Evolutionary conservation across 1,140 invertebrate genomes (phyloP).

Genomic region (Anastatus disparis): DNA sequence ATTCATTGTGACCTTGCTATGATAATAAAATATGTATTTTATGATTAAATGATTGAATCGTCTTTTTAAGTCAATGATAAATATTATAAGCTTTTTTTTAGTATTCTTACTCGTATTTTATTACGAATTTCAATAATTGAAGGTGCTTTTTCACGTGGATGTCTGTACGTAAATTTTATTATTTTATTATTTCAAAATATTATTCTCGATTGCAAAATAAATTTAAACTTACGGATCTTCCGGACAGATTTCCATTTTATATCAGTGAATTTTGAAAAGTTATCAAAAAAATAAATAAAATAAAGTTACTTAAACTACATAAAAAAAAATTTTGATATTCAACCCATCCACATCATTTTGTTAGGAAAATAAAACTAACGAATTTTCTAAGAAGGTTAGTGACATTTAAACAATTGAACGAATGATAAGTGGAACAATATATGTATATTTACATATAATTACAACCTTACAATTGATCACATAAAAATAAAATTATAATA

Average conservation of each 20-base stretch:
- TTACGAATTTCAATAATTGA: conserved; percentile 54
- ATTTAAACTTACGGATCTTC: conserved; percentile 47
- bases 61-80: too few species aligned
- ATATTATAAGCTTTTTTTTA: too few species aligned
- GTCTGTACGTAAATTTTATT: too few species aligned
- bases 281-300: neutral
- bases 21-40: conserved; percentile 34
- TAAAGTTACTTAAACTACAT: neutral
- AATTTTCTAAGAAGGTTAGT: conserved; percentile 25
- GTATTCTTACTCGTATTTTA: conserved; percentile 54
- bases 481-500: too few species aligned
- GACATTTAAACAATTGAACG: conserved; percentile 12
- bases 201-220: neutral
- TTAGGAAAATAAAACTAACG: neutral
- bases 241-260: conserved; percentile 57
- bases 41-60: neutral
- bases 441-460: neutral
- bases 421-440: neutral
- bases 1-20: conserved; percentile 53
- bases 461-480: too few species aligned
- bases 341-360: neutral
- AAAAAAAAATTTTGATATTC: conserved; percentile 19
- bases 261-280: conserved; percentile 16
- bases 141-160: conserved; percentile 31
- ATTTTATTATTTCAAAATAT: too few species aligned